Evolutionary conservation across 2,888 invertebrate genomes (phyloP), one percentile per base, ranked within the genome.

Genomic region (Thumatha senex): DNA sequence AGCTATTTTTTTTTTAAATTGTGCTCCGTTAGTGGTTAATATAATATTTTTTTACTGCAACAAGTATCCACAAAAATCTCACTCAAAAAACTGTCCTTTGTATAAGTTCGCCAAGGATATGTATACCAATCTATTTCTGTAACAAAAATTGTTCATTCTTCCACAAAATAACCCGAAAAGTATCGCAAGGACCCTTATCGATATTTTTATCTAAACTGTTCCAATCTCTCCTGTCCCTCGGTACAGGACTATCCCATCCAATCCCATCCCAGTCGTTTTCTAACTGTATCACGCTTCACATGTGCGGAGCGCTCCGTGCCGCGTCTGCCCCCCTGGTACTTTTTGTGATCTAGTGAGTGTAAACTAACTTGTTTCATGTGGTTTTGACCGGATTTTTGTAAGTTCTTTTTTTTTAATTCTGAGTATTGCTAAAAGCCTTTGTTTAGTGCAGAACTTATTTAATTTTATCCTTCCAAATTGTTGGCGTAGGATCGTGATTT

Each of bases 261-360:
- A 24, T 38, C 36, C 30, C 14, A 36, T 62, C 61, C 71, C 70
- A 71, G 70, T 71, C 68, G 58, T 45, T 46, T 63, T 59, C 62
- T 64, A 63, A 61, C 66, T 52, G 61, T 58, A 50, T 31, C 46
- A 61, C 58, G 54, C 48, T 51, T 50, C 63, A 66, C 72, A 66
- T 68, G 70, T 72, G 61, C 52, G 49, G 34, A 54, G 61, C 61
- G 67, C 69, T 60, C 72, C 61, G 67, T 59, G 58, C 15, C 51
- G 51, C 41, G 56, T 61, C 60, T 78, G 74, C 30, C 48, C 36
- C 48, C 78, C 80, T 80, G 51, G 76, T 80, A 78, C 71, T 60
- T 65, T 51, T 61, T 61, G 64, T 68, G 63, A 67, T 63, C 58
- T 63, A 62, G 67, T 72, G 68, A 50, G 55, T 56, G 60, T 53